A percentile compares a stretch with the other conserved stretches of the same genome.
Conservation (phyloP, 2,797 vertebrate species). For the Mallotus villosus region DNA sequence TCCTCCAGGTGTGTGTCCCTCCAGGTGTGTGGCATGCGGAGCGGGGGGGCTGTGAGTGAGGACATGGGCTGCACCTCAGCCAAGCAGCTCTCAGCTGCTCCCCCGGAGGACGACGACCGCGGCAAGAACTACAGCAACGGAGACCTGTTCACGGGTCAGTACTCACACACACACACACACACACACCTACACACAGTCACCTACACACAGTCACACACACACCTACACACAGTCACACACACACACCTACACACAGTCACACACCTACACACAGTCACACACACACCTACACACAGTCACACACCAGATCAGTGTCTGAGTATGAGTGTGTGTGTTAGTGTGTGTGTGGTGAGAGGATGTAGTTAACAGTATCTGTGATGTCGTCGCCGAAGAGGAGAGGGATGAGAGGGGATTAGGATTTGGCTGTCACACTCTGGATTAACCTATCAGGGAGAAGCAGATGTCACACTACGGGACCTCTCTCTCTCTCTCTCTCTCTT, state of each 20-base stretch:
- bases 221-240: too few relatives aligned
- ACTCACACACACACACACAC: neutral
- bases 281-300: too few relatives aligned
- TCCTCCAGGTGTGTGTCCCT: too few relatives aligned
- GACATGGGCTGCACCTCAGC: conserved; percentile 99
- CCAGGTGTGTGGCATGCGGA: too few relatives aligned
- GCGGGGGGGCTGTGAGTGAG: too few relatives aligned
- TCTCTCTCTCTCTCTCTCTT: conserved; percentile 50
- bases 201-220: too few relatives aligned
- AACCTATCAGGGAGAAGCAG: conserved; percentile 46
- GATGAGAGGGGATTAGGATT: conserved; percentile 75
- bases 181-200: too few relatives aligned
- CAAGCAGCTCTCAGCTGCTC: conserved; percentile 99
- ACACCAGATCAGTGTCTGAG: neutral
- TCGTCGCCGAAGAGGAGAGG: conserved; percentile 54
- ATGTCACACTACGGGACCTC: conserved; percentile 59
- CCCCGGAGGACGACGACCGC: conserved; percentile 97
- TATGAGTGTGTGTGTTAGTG: neutral
- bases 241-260: too few relatives aligned
- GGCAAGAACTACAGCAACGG: conserved; percentile 97
- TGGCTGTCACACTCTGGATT: conserved; percentile 63
- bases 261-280: too few relatives aligned
- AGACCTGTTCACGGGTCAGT: conserved; percentile 95
- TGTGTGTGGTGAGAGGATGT: conserved; percentile 10
- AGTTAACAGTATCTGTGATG: conserved; percentile 28